Base-by-base conservation (phyloP, 2,888 invertebrate species). In the Lottia scabra region DNA sequence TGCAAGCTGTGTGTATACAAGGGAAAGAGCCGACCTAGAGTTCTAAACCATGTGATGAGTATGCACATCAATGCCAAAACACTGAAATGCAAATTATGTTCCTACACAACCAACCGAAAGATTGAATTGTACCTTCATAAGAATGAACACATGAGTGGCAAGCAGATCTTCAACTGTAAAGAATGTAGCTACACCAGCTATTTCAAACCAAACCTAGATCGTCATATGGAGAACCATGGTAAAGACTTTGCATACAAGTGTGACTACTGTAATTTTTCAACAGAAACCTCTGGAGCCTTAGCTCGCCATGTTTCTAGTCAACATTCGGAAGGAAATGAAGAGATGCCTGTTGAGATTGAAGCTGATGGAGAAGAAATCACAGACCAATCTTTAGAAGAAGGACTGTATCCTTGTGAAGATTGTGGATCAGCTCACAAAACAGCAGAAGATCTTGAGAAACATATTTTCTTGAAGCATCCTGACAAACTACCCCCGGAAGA, bases 181-280 rank as follows among this genome's bases (percentile, higher is more conserved):
- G 93, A 95, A 89, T 98, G 98, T 90, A 96, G 96, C 87, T 98
- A 97, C 89, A 93, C 95, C 78, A 96, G 97, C 23, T 96, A 96
- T 27, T 95, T 95, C 91, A 91, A 91, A 89, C 96, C 96, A 94
- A 97, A 97, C 90, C 92, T 96, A 90, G 97, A 97, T 88, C 92
- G 97, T 10, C 98, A 98, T 89, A 95, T 95, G 92, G 78, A 75
- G 43, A 84, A 81, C 66, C 88, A 88, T 72, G 70, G 72, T n/a
- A 69, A 64, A n/a, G 72, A 75, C 65, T 79, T 74, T 65, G 80
- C 83, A 16, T 79, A 79, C 73, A 85, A 83, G 56, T 89, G 88
- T 70, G 75, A 78, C 26, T 71, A 84, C 46, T 89, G 89, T 71
- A 83, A 76, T 5, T 89, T 86, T 73, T 83, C 87, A 12, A 81